Evolutionary conservation across 2,797 vertebrate genomes (phyloP).

Genomic region (Champsocephalus gunnari): DNA sequence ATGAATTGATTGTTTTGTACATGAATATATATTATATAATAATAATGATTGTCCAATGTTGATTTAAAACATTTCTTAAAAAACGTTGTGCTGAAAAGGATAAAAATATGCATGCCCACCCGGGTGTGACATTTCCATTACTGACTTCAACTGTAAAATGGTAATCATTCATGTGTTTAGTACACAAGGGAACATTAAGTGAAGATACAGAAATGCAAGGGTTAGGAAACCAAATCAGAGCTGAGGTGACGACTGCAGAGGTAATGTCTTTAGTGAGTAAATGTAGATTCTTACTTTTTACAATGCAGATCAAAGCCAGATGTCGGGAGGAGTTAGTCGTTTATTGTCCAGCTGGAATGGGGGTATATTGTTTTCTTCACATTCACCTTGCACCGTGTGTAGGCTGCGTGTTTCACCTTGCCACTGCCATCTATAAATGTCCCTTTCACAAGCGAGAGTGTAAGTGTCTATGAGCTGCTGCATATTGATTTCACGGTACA

Average conservation of each 20-base stretch:
- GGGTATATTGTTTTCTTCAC: neutral
- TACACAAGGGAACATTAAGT: too few relatives aligned
- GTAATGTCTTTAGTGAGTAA: neutral
- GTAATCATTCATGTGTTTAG: too few relatives aligned
- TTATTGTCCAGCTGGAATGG: too few relatives aligned
- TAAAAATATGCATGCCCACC: too few relatives aligned
- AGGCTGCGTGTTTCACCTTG: slow-evolving; percentile 21
- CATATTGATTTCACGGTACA: neutral
- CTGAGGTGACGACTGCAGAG: neutral
- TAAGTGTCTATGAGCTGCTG: neutral
- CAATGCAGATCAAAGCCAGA: neutral
- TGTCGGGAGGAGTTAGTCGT: neutral
- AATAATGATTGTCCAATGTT: too few relatives aligned
- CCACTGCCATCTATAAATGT: slow-evolving; percentile 5
- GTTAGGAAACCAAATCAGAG: too few relatives aligned
- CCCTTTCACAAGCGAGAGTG: neutral
- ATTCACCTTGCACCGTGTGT: slow-evolving; percentile 33
- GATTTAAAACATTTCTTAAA: too few relatives aligned
- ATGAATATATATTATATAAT: too few relatives aligned
- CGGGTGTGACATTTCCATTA: neutral
- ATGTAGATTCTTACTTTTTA: neutral
- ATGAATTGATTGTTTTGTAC: too few relatives aligned
- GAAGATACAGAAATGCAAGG: too few relatives aligned
- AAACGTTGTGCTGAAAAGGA: too few relatives aligned
- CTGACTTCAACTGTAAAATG: neutral